phyloP scores from a whole-genome alignment of 2,797 vertebrate genomes.

The Chiloscyllium punctatum region DNA sequence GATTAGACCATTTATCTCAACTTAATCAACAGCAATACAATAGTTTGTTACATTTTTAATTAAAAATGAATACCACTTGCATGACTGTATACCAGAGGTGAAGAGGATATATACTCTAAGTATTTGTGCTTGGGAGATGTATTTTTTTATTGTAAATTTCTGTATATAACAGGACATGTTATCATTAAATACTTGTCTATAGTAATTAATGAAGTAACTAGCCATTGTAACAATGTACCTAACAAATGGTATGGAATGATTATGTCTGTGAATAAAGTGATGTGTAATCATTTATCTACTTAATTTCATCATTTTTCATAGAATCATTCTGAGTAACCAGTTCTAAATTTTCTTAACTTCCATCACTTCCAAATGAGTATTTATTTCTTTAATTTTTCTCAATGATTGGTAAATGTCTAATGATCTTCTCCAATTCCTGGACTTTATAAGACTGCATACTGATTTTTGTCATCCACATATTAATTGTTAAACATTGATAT shows the following conservation, averaged over 20 bases:
- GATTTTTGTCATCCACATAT: not conserved
- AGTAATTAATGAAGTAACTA: not conserved
- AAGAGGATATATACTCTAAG: not conserved
- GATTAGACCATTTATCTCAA: not conserved
- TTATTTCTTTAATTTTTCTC: not conserved
- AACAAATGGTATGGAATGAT: not conserved
- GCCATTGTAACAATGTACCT: not conserved
- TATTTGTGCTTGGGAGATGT: not conserved
- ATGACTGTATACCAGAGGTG: not conserved
- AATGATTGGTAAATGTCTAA: no score
- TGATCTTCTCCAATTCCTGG: not conserved
- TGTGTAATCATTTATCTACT: not conserved
- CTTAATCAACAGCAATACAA: not conserved
- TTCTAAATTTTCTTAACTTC: not conserved
- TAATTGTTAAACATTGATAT: not conserved
- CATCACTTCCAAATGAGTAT: not conserved
- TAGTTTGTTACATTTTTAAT: not conserved
- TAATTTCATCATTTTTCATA: not conserved
- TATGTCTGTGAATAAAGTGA: constrained; percentile 18
- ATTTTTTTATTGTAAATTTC: constrained; percentile 27
- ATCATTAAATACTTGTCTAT: not conserved
- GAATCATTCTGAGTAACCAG: not conserved
- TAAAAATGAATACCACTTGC: not conserved
- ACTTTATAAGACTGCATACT: not conserved
- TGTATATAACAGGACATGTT: constrained; percentile 13